These are phyloP conservation scores for Empidonax traillii DNA, from an alignment of 2,113 vertebrate genomes.

Conservation along the genomic window DNA sequence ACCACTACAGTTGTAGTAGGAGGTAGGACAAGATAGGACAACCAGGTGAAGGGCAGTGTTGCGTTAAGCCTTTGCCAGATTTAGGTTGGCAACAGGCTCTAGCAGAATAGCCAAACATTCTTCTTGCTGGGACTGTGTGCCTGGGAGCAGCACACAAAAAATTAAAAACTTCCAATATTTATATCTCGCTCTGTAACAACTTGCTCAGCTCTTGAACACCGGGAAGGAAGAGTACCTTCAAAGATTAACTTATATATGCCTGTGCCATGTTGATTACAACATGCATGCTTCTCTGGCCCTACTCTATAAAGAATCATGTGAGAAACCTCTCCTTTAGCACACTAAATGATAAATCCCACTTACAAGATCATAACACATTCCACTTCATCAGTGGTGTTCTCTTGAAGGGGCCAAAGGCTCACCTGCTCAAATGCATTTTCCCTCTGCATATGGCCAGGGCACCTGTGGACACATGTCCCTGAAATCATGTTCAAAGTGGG, in stretches of 20 bases:
- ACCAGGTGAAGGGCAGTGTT: conserved; percentile 85
- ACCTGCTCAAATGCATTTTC: not conserved
- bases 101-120: conserved; percentile 74
- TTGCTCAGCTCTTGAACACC: not conserved
- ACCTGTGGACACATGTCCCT: not conserved
- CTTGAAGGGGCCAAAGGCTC: conserved; percentile 44
- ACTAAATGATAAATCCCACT: not conserved
- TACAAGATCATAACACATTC: not conserved
- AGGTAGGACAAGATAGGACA: conserved; percentile 70
- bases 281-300: not conserved
- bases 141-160: conserved; percentile 47
- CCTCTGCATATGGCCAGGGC: not conserved
- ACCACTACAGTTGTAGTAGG: conserved; percentile 63
- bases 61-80: conserved; percentile 73
- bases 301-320: not conserved
- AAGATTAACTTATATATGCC: not conserved
- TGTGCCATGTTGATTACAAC: fast-evolving
- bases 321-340: not conserved
- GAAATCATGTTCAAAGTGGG: not conserved
- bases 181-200: not conserved
- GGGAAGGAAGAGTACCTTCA: not conserved
- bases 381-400: conserved; percentile 82
- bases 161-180: not conserved
- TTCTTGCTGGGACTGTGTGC: conserved; percentile 79
- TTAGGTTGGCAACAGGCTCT: conserved; percentile 81